phyloP scores from a whole-genome alignment of 2,888 invertebrate species.

The Eupithecia dodoneata region DNA sequence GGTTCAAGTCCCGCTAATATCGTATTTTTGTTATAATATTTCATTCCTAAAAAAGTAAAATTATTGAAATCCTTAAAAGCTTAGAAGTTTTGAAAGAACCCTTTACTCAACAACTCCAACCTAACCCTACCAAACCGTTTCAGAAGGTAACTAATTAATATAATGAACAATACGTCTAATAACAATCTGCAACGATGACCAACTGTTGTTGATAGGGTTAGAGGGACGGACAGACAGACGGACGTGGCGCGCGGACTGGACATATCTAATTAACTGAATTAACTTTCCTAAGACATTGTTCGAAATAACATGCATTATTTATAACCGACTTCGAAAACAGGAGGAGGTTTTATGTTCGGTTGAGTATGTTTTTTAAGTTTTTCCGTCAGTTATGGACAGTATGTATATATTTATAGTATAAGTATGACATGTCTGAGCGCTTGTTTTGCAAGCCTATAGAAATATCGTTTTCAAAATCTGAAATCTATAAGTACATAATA shows the following conservation, averaged over 20 bases:
- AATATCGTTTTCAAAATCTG: too few relatives aligned
- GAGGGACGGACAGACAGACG: neutral
- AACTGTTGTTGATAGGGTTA: conserved; percentile 41
- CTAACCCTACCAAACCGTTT: neutral
- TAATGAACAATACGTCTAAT: conserved; percentile 9
- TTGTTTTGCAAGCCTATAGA: too few relatives aligned
- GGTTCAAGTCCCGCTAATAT: too few relatives aligned
- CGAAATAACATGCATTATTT: too few relatives aligned
- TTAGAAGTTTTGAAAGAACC: neutral
- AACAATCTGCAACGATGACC: conserved; percentile 10
- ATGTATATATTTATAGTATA: too few relatives aligned
- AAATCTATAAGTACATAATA: too few relatives aligned
- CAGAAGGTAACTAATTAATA: conserved; percentile 1
- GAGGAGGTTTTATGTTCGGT: too few relatives aligned
- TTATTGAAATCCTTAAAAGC: neutral
- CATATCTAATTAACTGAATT: neutral
- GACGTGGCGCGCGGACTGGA: neutral
- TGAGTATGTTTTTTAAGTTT: too few relatives aligned
- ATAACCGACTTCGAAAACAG: too few relatives aligned
- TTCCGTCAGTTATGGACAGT: too few relatives aligned
- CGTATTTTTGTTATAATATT: too few relatives aligned
- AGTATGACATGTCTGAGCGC: too few relatives aligned
- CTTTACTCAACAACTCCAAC: neutral
- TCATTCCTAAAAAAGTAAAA: neutral
- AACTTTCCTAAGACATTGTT: neutral